phyloP scores from a whole-genome alignment of 1,140 invertebrate species.

The Centruroides sculpturatus region DNA sequence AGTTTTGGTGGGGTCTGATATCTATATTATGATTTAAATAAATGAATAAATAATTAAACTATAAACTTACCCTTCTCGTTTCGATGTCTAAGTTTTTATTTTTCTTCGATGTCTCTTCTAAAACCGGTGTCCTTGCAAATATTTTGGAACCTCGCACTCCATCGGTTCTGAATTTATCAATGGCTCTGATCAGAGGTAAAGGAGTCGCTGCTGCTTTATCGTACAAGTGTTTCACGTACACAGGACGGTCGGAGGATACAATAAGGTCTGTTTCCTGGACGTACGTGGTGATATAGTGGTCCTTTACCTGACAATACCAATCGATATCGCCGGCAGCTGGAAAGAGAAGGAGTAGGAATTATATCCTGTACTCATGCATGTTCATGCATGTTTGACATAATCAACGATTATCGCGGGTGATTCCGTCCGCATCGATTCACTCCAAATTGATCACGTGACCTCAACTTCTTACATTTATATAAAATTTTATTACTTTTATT shows the following conservation, averaged over 20 bases:
- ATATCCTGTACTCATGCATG: too few species aligned
- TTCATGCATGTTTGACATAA: too few species aligned
- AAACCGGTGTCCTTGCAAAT: slow-evolving; percentile 61
- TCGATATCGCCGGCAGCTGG: too few species aligned
- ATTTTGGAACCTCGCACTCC: slow-evolving; percentile 38
- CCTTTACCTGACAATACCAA: slow-evolving; percentile 22
- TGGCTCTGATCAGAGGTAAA: slow-evolving; percentile 22
- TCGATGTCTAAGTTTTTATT: slow-evolving; percentile 67
- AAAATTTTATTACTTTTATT: too few species aligned
- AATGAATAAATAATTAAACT: too few species aligned
- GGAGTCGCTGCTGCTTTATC: slow-evolving; percentile 45
- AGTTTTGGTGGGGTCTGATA: too few species aligned
- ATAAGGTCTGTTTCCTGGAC: slow-evolving; percentile 49
- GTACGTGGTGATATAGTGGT: slow-evolving; percentile 51
- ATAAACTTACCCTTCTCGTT: slow-evolving; percentile 54
- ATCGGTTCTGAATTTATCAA: slow-evolving; percentile 35
- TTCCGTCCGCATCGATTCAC: too few species aligned
- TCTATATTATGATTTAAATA: too few species aligned
- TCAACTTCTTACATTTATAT: too few species aligned
- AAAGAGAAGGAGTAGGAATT: too few species aligned
- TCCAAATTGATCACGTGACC: too few species aligned
- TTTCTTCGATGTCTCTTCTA: slow-evolving; percentile 37
- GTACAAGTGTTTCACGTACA: slow-evolving; percentile 51
- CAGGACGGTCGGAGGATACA: slow-evolving; percentile 46
- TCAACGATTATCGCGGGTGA: too few species aligned